These are phyloP conservation scores for Drosophila sulfurigaster DNA, from an alignment of 1,140 invertebrate genomes.

Conservation along the genomic window DNA sequence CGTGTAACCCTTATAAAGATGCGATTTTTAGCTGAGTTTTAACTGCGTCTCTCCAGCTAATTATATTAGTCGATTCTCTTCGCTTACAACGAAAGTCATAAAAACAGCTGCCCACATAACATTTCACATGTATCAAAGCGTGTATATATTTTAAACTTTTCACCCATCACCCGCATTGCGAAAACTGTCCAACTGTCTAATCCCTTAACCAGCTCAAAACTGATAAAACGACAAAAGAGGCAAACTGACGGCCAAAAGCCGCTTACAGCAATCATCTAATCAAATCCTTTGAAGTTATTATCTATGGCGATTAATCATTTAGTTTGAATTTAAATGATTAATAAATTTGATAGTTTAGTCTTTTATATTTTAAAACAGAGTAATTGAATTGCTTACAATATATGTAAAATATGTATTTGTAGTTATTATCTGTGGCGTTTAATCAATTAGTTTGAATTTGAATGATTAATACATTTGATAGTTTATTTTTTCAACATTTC, in stretches of 20 bases:
- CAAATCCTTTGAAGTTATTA: constrained; percentile 46
- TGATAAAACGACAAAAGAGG: constrained; percentile 8
- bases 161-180: constrained; percentile 54
- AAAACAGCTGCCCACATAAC: constrained; percentile 78
- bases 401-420: constrained; percentile 7
- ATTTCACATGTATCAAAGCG: neutral
- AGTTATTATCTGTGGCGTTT: neutral
- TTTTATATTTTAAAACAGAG: too few relatives aligned
- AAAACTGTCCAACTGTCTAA: constrained; percentile 39
- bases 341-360: too few relatives aligned
- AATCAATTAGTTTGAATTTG: neutral
- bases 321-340: neutral
- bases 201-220: constrained; percentile 27
- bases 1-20: constrained; percentile 58
- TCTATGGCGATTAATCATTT: neutral
- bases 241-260: constrained; percentile 46
- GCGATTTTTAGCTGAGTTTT: constrained; percentile 41
- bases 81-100: constrained; percentile 65
- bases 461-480: too few relatives aligned
- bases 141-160: constrained; percentile 42
- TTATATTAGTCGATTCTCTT: constrained; percentile 66
- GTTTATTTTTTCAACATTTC: too few relatives aligned
- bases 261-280: constrained; percentile 67
- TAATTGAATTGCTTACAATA: too few relatives aligned
- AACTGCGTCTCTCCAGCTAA: constrained; percentile 54